A percentile compares a stretch with the other conserved stretches of the same genome.
Conservation (phyloP, 2,797 vertebrate species). For the Sebastes oblongus region DNA sequence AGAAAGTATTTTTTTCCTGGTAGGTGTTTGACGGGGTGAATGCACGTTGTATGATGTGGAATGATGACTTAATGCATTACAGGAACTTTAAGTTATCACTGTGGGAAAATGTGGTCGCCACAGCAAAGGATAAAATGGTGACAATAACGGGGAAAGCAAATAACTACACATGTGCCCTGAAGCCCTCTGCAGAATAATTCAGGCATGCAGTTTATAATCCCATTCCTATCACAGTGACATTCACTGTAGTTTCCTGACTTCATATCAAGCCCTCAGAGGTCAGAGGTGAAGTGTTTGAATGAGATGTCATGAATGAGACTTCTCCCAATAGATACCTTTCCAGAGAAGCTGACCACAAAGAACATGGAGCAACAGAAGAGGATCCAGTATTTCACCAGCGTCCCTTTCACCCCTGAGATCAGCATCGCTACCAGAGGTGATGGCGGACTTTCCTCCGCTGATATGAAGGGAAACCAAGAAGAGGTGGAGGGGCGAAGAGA, state of each 20-base stretch:
- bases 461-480: neutral
- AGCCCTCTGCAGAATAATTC: neutral
- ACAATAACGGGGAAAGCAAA: neutral
- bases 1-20: neutral
- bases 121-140: neutral
- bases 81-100: neutral
- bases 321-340: constrained; percentile 64
- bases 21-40: neutral
- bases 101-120: neutral
- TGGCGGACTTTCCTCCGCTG: constrained; percentile 67
- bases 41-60: neutral
- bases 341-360: constrained; percentile 83
- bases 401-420: constrained; percentile 73
- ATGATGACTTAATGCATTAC: neutral
- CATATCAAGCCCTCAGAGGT: neutral
- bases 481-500: neutral
- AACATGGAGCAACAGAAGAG: constrained; percentile 84
- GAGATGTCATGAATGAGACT: neutral
- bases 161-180: neutral
- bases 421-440: constrained; percentile 74
- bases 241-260: neutral
- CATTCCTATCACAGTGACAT: neutral
- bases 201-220: neutral
- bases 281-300: neutral
- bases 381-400: constrained; percentile 83